Evolutionary conservation across 2,888 invertebrate species (phyloP).

Genomic region (Limulus polyphemus): DNA sequence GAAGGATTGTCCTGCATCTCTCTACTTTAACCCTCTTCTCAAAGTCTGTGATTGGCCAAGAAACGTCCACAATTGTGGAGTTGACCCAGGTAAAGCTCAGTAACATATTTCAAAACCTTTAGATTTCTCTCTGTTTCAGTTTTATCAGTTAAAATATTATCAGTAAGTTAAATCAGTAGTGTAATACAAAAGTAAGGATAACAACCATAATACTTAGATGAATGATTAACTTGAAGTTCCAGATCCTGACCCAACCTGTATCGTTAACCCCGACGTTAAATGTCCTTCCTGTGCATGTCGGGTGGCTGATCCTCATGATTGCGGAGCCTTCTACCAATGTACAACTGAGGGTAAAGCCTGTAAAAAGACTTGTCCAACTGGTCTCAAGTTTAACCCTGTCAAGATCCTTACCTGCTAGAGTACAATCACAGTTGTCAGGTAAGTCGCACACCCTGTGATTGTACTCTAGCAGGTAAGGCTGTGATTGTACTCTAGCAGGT

Average conservation of each 20-base stretch:
- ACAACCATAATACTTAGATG: no score
- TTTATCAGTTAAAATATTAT: no score
- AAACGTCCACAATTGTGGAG: neutral
- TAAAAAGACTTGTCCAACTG: conserved; percentile 11
- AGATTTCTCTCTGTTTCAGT: no score
- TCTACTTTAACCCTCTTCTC: conserved; percentile 11
- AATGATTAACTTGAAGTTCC: neutral
- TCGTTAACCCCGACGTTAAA: neutral
- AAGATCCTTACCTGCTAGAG: conserved; percentile 11
- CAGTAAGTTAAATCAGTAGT: no score
- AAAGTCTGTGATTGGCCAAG: conserved; percentile 20
- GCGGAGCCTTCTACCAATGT: conserved; percentile 11
- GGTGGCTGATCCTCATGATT: conserved; percentile 10
- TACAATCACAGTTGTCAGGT: no score
- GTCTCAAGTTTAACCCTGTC: conserved; percentile 12
- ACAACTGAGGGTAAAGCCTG: conserved; percentile 8
- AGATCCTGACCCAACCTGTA: neutral
- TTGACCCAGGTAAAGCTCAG: no score
- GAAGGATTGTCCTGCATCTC: conserved; percentile 11
- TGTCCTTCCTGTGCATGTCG: conserved; percentile 13
- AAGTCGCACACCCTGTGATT: no score
- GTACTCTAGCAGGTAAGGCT: no score
- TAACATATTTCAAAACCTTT: no score
- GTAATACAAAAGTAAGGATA: no score
- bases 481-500: conserved; percentile 4